Evolutionary conservation across 2,888 invertebrate species (phyloP), one percentile per base, ranked within the genome.

Genomic region (Ethmia dodecea): DNA sequence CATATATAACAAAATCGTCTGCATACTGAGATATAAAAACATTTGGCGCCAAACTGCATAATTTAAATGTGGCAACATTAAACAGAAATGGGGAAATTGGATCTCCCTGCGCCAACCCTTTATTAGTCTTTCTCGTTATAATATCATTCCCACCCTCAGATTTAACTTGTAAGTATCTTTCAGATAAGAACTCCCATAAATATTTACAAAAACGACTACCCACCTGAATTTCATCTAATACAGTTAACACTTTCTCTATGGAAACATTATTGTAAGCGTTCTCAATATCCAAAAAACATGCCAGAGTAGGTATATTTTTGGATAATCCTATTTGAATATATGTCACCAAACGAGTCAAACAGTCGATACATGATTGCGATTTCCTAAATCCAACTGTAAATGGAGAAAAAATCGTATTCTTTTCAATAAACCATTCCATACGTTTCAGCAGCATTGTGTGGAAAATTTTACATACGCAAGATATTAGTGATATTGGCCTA

Each of bases 371-470:
- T 1, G 40, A 42, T 15, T 37, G 29, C 5, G 16, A 15, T 13
- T 28, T 37, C 11, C 44, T 30, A 33, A 47, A 47, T 0, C 44
- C 47, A 20, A 28, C 4, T 0, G 43, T 47, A 11, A 8, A 2
- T 1, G 14, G 5, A 5, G 47, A 31, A 3, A 50, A 24, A 2
- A 45, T 12, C 6, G 34, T 12, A 6, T 43, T 35, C 14, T 30
- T 43, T 34, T 49, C 48, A 0, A 41, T 8, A 28, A 18, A 49
- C 47, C 47, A 50, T 29, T 52, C 50, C 25, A 51, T 5, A 5
- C 50, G 13, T 28, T 41, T 46, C 3, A 5, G 10, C 3, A 50
- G 8, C 28, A 49, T 47, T 5, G 2, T n/a, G 24, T 52, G 43
- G 12, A 48, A 48, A 3, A 47, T 28, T 35, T 52, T 50, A 35